Percentiles rank a stretch among this genome's conserved stretches.
Evolutionary conservation across 2,888 invertebrate species (phyloP).

Genomic region (Alitta virens): DNA sequence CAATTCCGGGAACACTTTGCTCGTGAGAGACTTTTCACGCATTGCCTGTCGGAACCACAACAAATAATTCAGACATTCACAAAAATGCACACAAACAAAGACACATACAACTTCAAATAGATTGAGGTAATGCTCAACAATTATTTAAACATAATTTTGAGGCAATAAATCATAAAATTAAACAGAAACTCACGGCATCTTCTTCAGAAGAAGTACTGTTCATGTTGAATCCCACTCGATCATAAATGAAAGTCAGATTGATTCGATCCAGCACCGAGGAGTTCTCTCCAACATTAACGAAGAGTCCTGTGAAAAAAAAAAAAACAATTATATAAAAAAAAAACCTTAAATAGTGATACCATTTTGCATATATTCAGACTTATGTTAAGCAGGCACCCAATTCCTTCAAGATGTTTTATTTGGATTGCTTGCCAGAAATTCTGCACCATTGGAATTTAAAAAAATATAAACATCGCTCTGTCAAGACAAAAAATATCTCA

Average conservation of each 20-base stretch:
- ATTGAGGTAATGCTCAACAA: no score
- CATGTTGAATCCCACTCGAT: conserved; percentile 26
- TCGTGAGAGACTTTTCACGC: conserved; percentile 16
- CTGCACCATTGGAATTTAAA: no score
- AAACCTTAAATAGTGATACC: neutral
- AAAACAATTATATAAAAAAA: neutral
- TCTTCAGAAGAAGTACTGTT: neutral
- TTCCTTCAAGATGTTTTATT: conserved; percentile 49
- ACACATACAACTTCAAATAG: no score
- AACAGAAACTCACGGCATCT: conserved; percentile 10
- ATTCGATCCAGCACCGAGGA: conserved; percentile 50
- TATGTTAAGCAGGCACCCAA: conserved; percentile 54
- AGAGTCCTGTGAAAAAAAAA: conserved; percentile 39
- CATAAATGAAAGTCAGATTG: conserved; percentile 50
- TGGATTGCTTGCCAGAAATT: no score
- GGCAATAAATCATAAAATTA: no score
- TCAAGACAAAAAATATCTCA: no score
- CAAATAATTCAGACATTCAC: no score
- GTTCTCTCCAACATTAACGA: conserved; percentile 53
- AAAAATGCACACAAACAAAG: no score
- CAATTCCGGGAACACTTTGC: conserved; percentile 31
- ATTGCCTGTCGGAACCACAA: no score
- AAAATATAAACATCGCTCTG: no score
- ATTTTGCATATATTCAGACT: no score
- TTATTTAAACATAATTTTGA: no score